Evolutionary conservation across 2,797 vertebrate species (phyloP).

Genomic region (Jordanella pulchra): DNA sequence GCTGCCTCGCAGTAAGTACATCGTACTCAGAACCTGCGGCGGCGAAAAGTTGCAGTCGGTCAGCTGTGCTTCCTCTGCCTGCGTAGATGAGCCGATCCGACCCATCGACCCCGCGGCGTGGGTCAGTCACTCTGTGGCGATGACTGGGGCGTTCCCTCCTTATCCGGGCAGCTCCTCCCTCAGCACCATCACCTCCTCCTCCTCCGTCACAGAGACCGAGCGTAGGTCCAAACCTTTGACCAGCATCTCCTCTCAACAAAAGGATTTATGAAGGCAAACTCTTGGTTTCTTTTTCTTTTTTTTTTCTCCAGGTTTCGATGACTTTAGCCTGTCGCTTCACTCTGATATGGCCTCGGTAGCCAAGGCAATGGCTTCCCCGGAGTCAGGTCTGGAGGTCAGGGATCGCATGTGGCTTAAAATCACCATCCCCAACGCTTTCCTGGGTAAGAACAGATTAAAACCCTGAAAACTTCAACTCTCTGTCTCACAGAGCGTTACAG

Average conservation of each 20-base stretch:
- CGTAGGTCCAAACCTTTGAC: constrained; percentile 54
- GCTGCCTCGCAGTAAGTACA: constrained; percentile 87
- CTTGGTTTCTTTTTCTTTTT: background rate
- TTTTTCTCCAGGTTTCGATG: constrained; percentile 82
- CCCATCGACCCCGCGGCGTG: constrained; percentile 93
- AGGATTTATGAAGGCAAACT: no score
- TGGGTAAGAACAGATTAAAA: constrained; percentile 73
- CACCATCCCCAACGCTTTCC: constrained; percentile 93
- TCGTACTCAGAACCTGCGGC: background rate
- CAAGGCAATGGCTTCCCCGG: constrained; percentile 93
- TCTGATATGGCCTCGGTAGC: constrained; percentile 93
- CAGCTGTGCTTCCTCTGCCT: background rate
- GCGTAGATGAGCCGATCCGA: constrained; percentile 88
- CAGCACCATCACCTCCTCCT: constrained; percentile 91
- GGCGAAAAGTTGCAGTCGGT: background rate
- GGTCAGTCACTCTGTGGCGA: constrained; percentile 90
- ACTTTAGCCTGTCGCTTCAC: constrained; percentile 89
- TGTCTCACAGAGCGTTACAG: constrained; percentile 48
- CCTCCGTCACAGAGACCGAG: constrained; percentile 86
- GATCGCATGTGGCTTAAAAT: constrained; percentile 91
- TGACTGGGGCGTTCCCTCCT: constrained; percentile 86
- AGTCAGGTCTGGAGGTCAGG: constrained; percentile 91
- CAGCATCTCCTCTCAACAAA: no score
- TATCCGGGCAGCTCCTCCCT: constrained; percentile 89
- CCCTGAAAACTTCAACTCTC: constrained; percentile 12